phyloP scores from a whole-genome alignment of 2,888 invertebrate species.

The Rotaria sp. region DNA sequence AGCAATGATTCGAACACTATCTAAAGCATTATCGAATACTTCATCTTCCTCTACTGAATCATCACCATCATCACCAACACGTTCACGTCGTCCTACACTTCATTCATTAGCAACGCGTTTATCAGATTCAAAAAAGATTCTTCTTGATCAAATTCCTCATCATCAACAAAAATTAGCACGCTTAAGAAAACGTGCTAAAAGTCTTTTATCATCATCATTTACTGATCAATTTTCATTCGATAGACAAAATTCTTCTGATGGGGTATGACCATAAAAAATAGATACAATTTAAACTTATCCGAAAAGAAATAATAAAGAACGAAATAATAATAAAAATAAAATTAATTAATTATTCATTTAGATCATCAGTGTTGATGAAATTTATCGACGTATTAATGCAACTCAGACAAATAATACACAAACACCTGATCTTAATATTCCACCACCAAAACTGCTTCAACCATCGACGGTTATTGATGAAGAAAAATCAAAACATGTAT shows the following conservation, averaged over 20 bases:
- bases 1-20: not conserved
- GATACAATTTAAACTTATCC: too few species aligned
- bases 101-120: not conserved
- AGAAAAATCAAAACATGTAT: not conserved
- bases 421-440: not conserved
- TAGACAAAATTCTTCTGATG: not conserved
- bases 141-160: not conserved
- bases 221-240: not conserved
- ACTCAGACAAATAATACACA: not conserved
- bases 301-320: not conserved
- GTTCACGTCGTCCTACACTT: not conserved
- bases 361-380: conserved; percentile 11
- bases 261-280: not conserved
- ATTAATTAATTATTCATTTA: conserved; percentile 39
- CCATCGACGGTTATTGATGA: not conserved
- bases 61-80: not conserved
- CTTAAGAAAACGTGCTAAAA: conserved; percentile 18
- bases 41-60: not conserved
- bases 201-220: not conserved
- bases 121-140: not conserved
- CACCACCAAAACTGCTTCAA: conserved; percentile 25
- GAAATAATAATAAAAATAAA: not conserved
- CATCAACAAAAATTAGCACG: not conserved
- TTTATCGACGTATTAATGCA: conserved; percentile 19
- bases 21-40: not conserved